Percentiles rank a stretch among this genome's conserved stretches.
Evolutionary conservation across 2,797 vertebrate genomes (phyloP).

Genomic region (Alouatta caraya): DNA sequence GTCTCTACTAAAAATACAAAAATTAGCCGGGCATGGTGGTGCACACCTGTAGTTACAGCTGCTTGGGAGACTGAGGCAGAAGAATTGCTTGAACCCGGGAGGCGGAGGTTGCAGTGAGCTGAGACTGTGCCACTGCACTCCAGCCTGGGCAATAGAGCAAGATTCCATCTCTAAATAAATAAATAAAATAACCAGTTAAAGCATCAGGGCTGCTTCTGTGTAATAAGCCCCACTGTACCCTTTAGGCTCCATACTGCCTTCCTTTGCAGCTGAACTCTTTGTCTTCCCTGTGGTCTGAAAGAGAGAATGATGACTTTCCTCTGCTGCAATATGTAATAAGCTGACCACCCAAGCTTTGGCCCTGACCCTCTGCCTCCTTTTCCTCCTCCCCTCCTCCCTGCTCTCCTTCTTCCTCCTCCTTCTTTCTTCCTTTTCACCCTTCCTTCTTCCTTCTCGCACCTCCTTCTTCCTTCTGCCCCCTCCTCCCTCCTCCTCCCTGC

Average conservation of each 20-base stretch:
- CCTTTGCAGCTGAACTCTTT: background rate
- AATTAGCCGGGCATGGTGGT: background rate
- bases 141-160: background rate
- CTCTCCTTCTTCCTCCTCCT: background rate
- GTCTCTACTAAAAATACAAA: background rate
- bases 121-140: background rate
- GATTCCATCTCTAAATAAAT: background rate
- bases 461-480: too few species aligned
- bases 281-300: background rate
- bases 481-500: too few species aligned
- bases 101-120: background rate
- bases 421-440: background rate
- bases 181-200: background rate
- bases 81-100: background rate
- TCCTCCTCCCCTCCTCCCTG: background rate
- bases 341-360: background rate
- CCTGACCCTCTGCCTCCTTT: background rate
- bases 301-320: background rate
- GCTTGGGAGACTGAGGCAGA: background rate
- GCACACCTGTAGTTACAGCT: background rate
- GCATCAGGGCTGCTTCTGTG: background rate
- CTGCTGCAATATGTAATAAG: background rate
- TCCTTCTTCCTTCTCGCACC: too few species aligned
- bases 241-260: background rate
- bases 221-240: background rate